Conservation (phyloP, 2,113 vertebrate species). For the Pterocles orientalis region DNA sequence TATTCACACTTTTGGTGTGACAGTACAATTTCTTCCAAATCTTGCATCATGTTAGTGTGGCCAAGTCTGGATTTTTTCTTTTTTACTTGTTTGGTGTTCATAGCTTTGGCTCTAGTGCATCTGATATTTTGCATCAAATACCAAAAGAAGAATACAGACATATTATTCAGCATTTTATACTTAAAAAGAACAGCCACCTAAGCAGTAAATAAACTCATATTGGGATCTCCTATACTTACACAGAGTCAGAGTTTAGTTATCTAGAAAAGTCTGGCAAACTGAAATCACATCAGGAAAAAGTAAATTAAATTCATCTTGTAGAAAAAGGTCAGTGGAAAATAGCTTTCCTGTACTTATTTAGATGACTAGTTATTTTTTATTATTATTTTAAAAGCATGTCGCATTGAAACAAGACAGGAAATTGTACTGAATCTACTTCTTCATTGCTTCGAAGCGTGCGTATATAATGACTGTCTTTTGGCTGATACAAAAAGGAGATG, state of each 20-base stretch:
- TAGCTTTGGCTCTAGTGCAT: not conserved
- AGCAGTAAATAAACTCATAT: not conserved
- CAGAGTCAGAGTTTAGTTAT: not conserved
- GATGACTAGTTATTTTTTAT: not conserved
- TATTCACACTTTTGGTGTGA: not conserved
- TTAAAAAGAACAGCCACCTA: not conserved
- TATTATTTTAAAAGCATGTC: not conserved
- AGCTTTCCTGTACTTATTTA: not conserved
- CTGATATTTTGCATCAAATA: not conserved
- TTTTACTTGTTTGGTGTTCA: not conserved
- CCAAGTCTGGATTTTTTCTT: not conserved
- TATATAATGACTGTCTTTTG: not conserved
- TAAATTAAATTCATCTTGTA: not conserved
- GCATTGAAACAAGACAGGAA: not conserved
- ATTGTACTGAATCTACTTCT: not conserved
- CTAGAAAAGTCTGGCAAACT: not conserved
- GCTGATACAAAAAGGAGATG: not conserved
- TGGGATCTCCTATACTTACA: not conserved
- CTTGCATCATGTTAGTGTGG: not conserved
- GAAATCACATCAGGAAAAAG: slow-evolving; percentile 23
- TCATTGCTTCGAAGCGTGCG: not conserved
- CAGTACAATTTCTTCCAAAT: not conserved
- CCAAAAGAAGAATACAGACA: not conserved
- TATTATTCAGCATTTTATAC: not conserved
- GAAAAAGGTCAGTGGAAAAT: not conserved